Base-by-base conservation (phyloP, 2,113 vertebrate genomes). In the Nesoenas mayeri region DNA sequence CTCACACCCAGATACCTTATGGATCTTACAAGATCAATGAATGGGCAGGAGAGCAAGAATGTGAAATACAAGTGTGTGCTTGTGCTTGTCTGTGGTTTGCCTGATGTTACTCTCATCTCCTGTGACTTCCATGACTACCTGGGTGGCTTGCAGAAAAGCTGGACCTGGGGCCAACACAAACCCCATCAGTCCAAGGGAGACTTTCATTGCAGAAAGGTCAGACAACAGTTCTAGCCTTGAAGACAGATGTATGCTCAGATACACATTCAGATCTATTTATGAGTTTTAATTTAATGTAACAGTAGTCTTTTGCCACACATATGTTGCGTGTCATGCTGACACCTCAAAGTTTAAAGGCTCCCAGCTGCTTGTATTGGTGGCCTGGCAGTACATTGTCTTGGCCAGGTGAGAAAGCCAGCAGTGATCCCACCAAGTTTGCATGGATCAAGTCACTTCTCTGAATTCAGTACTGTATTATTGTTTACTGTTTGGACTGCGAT, bases 111-210 rank as follows among this genome's bases (percentile, higher is more conserved):
- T 34, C 17, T 85, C 54, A 62, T 75, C 65, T 81, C 42, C 36
- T 69, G 9, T 34, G 75, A 69, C 89, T 89, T 82, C 48, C 10
- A 6, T 44, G 40, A 51, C 47, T 71, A 32, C 53, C 58, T 56
- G 32, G 48, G 44, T 91, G 79, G 69, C 87, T 95, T 91, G 83
- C 67, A 74, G 64, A 74, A 91, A 85, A 90, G 62, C 67, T 85
- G 71, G 65, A 64, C 71, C 67, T 42, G 26, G 15, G 57, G 47
- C 53, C 1, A 5, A 20, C 34, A 89, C 38, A 81, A 74, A 81
- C 66, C 56, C 62, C 50, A 82, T 36, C 54, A 85, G 57, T 36
- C 50, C 34, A 75, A 53, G 26, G 40, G 40, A 64, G 48, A 69
- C 5, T 28, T 91, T 42, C 1, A 0, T 26, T 69, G 58, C 50